Evolutionary conservation across 2,888 invertebrate genomes (phyloP).

Genomic region (Sericinus montela): DNA sequence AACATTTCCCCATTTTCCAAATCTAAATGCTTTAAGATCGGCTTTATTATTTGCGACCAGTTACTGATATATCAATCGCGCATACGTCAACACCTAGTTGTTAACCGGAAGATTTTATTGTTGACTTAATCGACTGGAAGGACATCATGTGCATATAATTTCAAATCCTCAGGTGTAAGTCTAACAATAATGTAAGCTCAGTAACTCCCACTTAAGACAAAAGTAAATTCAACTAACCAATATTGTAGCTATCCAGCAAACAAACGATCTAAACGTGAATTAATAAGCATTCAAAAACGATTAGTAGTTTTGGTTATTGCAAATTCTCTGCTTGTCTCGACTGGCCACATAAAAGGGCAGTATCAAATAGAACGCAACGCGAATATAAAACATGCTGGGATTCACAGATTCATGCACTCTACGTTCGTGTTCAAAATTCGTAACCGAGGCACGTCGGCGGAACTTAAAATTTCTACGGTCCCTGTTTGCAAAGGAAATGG

Average conservation of each 20-base stretch:
- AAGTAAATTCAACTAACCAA: too few species aligned
- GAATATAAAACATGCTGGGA: conserved; percentile 24
- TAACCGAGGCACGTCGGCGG: conserved; percentile 52
- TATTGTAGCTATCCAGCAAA: not conserved
- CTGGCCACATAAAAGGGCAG: conserved; percentile 28
- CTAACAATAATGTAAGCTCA: too few species aligned
- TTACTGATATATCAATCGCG: too few species aligned
- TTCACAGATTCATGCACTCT: not conserved
- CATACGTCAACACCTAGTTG: too few species aligned
- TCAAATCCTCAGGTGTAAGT: too few species aligned
- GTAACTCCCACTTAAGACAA: too few species aligned
- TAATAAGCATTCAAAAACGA: conserved; percentile 18
- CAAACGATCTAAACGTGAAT: conserved; percentile 13
- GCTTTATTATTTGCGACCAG: too few species aligned
- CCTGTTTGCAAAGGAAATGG: conserved; percentile 62
- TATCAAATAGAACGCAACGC: conserved; percentile 23
- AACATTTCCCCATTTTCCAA: too few species aligned
- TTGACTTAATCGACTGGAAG: too few species aligned
- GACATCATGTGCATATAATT: too few species aligned
- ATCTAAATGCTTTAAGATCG: too few species aligned
- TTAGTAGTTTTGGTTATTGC: conserved; percentile 17
- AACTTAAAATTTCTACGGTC: conserved; percentile 50
- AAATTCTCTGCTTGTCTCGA: conserved; percentile 13
- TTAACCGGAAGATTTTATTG: too few species aligned
- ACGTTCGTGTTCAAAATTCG: conserved; percentile 26